Evolutionary conservation across 1,140 invertebrate genomes (phyloP).

Genomic region (Drosophila kohkoa): DNA sequence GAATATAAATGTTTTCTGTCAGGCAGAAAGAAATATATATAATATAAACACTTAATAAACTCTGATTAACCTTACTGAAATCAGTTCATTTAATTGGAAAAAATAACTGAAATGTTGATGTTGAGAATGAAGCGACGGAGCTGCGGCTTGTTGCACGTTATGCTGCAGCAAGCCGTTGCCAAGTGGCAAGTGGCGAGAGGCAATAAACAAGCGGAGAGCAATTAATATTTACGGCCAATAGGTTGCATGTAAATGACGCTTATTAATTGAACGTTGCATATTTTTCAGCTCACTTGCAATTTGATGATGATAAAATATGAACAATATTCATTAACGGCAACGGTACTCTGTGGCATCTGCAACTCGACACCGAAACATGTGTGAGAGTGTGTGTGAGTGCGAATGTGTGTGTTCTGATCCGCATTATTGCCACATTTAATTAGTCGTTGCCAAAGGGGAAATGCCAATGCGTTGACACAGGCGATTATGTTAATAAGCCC

Average conservation of each 20-base stretch:
- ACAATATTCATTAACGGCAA: conserved; percentile 38
- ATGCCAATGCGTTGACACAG: conserved; percentile 64
- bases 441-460: conserved; percentile 61
- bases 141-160: neutral
- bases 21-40: neutral
- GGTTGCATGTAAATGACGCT: conserved; percentile 58
- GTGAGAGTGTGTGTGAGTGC: neutral
- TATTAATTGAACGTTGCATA: conserved; percentile 64
- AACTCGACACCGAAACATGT: neutral
- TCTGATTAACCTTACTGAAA: neutral
- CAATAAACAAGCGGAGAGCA: conserved; percentile 38
- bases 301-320: conserved; percentile 57
- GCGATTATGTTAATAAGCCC: conserved; percentile 75
- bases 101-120: neutral
- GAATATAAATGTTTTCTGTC: neutral
- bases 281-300: conserved; percentile 50
- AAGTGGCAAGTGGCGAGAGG: conserved; percentile 23
- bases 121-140: neutral
- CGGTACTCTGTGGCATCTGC: conserved; percentile 8
- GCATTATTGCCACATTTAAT: conserved; percentile 69
- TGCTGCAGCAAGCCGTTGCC: conserved; percentile 39
- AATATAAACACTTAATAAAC: neutral
- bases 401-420: conserved; percentile 15
- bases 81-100: conserved; percentile 11
- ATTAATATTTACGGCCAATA: conserved; percentile 57